These are phyloP conservation scores for Phrynocephalus vlangalii DNA, from an alignment of 2,797 vertebrate genomes.

Conservation along the genomic window DNA sequence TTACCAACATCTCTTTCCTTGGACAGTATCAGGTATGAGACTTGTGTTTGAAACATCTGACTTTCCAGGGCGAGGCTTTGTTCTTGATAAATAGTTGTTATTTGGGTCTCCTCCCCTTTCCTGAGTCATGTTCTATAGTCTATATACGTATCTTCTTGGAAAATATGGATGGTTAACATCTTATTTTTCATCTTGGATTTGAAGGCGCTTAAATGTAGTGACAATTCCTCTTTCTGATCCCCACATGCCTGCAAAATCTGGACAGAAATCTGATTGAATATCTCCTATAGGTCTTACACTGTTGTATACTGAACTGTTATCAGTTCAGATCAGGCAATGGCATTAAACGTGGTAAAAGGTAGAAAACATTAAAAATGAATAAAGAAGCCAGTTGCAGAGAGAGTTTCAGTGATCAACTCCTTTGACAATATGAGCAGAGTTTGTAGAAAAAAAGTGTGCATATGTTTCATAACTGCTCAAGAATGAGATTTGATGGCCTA, in stretches of 20 bases:
- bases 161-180: background rate
- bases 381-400: background rate
- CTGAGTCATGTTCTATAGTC: background rate
- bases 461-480: background rate
- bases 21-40: conserved; percentile 87
- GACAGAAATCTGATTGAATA: background rate
- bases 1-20: conserved; percentile 90
- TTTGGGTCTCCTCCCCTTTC: background rate
- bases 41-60: conserved; percentile 9
- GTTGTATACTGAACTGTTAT: no score
- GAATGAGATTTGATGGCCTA: background rate
- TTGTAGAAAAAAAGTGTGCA: background rate
- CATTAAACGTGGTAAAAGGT: background rate
- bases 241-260: background rate
- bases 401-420: background rate
- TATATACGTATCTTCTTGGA: background rate
- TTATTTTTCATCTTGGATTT: background rate
- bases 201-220: background rate
- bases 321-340: background rate
- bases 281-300: no score
- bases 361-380: background rate
- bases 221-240: background rate
- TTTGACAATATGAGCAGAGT: background rate
- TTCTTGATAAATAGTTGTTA: background rate
- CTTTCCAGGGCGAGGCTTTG: background rate